Evolutionary conservation across 2,113 vertebrate genomes (phyloP).

Genomic region (Podiceps cristatus): DNA sequence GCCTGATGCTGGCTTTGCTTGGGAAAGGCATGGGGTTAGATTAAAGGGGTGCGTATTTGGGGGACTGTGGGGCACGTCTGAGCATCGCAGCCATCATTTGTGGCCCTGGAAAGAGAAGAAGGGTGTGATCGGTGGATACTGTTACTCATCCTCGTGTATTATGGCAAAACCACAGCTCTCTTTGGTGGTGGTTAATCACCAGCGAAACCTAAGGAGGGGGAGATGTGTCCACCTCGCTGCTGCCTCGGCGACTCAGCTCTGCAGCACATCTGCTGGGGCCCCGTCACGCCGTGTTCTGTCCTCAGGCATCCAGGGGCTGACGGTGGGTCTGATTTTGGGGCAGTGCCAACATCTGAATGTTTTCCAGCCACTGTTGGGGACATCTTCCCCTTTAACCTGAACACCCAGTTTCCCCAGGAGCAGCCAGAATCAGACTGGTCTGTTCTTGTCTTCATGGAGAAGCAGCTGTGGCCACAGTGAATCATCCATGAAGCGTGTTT

Average conservation of each 20-base stretch:
- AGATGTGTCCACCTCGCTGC: background rate
- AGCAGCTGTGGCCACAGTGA: background rate
- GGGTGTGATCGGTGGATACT: background rate
- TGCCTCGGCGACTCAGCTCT: background rate
- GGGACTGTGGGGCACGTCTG: background rate
- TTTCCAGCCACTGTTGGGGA: background rate
- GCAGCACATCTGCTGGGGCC: background rate
- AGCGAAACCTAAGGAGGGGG: background rate
- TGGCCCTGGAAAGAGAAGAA: background rate
- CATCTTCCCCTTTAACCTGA: background rate
- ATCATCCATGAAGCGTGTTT: background rate
- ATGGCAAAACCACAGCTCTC: background rate
- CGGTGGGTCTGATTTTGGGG: fast-evolving
- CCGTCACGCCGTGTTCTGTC: background rate
- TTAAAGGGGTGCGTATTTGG: background rate
- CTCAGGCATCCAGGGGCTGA: background rate
- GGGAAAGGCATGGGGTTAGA: background rate
- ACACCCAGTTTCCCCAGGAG: background rate
- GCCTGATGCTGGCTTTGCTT: background rate
- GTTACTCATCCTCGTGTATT: background rate
- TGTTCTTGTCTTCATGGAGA: background rate
- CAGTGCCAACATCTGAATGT: background rate
- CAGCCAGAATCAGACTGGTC: background rate
- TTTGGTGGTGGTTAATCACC: background rate
- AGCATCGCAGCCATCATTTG: fast-evolving